phyloP scores from a whole-genome alignment of 2,797 vertebrate genomes.

The Potorous gilbertii region DNA sequence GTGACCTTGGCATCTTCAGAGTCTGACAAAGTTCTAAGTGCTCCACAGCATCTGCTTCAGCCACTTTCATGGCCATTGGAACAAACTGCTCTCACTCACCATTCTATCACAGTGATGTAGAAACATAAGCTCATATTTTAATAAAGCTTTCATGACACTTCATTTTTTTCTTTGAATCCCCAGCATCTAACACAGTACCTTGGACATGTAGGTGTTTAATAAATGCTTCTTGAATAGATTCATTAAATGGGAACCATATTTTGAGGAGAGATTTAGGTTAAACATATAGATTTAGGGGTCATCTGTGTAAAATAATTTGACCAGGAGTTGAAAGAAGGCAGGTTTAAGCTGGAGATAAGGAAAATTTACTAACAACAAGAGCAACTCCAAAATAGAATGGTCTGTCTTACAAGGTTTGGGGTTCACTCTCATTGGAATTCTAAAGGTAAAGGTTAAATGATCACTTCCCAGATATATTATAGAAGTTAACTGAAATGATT shows the following conservation, averaged over 20 bases:
- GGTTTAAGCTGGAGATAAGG: neutral
- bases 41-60: neutral
- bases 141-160: neutral
- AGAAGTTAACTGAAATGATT: neutral
- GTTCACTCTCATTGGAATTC: neutral
- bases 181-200: neutral
- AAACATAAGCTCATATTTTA: neutral
- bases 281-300: neutral
- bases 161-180: neutral
- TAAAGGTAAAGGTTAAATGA: neutral
- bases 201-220: neutral
- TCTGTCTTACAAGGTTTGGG: neutral
- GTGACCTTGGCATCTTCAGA: neutral
- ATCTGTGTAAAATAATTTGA: neutral
- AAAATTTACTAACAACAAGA: neutral
- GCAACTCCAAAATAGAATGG: neutral
- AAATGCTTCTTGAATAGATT: neutral
- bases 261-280: neutral
- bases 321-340: neutral
- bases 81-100: neutral
- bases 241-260: neutral
- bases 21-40: neutral
- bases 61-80: neutral
- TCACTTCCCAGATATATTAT: neutral
- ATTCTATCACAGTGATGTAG: neutral